phyloP scores from a whole-genome alignment of 2,113 vertebrate genomes.

The Camelus bactrianus region DNA sequence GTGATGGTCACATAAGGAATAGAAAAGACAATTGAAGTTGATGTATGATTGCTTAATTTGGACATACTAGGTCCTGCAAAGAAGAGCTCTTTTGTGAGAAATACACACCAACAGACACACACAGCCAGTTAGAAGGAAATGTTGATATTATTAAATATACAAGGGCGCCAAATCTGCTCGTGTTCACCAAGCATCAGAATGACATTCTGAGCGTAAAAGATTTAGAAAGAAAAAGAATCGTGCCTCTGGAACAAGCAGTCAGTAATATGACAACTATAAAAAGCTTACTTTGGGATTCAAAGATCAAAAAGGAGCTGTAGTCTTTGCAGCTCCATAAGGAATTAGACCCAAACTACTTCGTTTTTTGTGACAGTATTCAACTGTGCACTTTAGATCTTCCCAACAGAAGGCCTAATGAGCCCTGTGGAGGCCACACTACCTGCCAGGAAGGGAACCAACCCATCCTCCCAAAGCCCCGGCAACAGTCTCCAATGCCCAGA shows the following conservation, averaged over 20 bases:
- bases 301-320: conserved; percentile 70
- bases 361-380: conserved; percentile 73
- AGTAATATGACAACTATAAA: conserved; percentile 46
- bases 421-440: conserved; percentile 31
- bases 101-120: background rate
- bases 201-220: conserved; percentile 53
- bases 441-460: conserved; percentile 64
- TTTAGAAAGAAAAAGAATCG: conserved; percentile 39
- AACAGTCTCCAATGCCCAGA: conserved; percentile 38
- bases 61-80: conserved; percentile 17
- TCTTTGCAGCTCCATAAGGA: conserved; percentile 69
- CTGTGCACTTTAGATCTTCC: conserved; percentile 63
- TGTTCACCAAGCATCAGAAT: conserved; percentile 43
- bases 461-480: conserved; percentile 36
- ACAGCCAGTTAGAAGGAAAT: conserved; percentile 7
- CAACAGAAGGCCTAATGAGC: conserved; percentile 68
- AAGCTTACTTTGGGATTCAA: conserved; percentile 71
- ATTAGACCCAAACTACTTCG: conserved; percentile 51
- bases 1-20: background rate
- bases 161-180: background rate
- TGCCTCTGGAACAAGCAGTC: background rate
- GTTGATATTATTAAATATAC: conserved; percentile 52
- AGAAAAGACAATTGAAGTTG: background rate
- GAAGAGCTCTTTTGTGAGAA: background rate
- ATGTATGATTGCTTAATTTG: background rate